Percentiles rank a stretch among this genome's conserved stretches.
Evolutionary conservation across 2,888 invertebrate genomes (phyloP).

Genomic region (Dicycla oo): DNA sequence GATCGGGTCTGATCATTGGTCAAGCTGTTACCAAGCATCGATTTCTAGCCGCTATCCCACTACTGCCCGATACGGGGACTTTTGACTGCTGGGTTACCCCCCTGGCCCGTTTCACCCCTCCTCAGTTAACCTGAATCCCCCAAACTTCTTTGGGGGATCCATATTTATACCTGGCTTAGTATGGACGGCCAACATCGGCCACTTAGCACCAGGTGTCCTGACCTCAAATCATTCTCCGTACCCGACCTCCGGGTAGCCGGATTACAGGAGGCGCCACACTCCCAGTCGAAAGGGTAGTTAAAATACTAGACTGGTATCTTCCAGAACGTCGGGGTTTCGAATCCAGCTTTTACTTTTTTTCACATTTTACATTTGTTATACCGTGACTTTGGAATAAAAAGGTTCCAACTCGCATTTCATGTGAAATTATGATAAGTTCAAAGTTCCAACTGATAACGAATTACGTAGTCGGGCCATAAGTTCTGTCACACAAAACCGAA

Average conservation of each 20-base stretch:
- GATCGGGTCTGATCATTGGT: conserved; percentile 32
- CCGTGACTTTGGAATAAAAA: no score
- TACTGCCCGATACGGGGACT: conserved; percentile 99
- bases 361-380: not conserved
- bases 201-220: conserved; percentile 4
- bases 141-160: conserved; percentile 96
- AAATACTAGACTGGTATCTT: not conserved
- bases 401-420: no score
- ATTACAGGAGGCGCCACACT: conserved; percentile 48
- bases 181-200: conserved; percentile 91
- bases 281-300: conserved; percentile 17
- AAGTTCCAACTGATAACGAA: no score
- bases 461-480: no score
- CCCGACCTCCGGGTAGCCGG: conserved; percentile 44
- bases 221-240: conserved; percentile 18
- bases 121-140: conserved; percentile 95
- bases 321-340: conserved; percentile 11
- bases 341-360: not conserved
- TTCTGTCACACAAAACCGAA: no score
- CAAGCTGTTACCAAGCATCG: conserved; percentile 78
- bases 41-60: conserved; percentile 99
- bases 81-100: conserved; percentile 99
- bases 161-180: conserved; percentile 99
- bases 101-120: conserved; percentile 99
- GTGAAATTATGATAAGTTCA: no score